phyloP scores from a whole-genome alignment of 2,888 invertebrate species.

The Watsonalla cultraria region DNA sequence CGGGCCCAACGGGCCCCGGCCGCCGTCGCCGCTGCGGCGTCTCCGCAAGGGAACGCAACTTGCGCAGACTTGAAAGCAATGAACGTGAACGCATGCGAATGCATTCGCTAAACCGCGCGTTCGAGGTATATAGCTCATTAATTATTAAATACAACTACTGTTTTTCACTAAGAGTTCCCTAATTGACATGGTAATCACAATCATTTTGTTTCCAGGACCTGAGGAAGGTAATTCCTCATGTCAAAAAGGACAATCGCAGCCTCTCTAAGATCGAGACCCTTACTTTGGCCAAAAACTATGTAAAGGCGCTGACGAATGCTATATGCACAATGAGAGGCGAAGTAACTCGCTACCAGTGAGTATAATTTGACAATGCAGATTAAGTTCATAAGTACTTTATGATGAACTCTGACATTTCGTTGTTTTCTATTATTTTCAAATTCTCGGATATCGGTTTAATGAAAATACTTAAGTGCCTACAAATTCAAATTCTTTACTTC shows the following conservation, averaged over 20 bases:
- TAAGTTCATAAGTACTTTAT: too few species aligned
- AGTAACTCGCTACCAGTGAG: conserved; percentile 67
- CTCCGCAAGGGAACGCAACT: conserved; percentile 90
- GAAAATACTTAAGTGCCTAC: too few species aligned
- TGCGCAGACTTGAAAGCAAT: conserved; percentile 92
- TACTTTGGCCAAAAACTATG: conserved; percentile 93
- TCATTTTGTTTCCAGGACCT: conserved; percentile 80
- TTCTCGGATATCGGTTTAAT: too few species aligned
- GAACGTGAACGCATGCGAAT: conserved; percentile 94
- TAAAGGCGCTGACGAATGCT: conserved; percentile 92
- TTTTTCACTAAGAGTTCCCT: too few species aligned
- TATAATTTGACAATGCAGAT: too few species aligned
- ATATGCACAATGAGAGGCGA: conserved; percentile 89
- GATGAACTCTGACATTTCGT: too few species aligned
- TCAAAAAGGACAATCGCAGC: conserved; percentile 89
- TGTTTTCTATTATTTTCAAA: too few species aligned
- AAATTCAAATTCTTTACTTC: too few species aligned
- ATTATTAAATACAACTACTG: too few species aligned
- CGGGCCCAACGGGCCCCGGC: conserved; percentile 46
- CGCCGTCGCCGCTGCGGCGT: conserved; percentile 86
- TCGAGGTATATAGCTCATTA: conserved; percentile 80
- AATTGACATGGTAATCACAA: too few species aligned
- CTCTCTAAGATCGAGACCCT: conserved; percentile 93
- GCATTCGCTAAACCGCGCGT: conserved; percentile 95
- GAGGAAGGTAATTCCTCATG: conserved; percentile 91